These are phyloP conservation scores for Trimorus sp. DNA, from an alignment of 2,888 invertebrate genomes.

Conservation along the genomic window DNA sequence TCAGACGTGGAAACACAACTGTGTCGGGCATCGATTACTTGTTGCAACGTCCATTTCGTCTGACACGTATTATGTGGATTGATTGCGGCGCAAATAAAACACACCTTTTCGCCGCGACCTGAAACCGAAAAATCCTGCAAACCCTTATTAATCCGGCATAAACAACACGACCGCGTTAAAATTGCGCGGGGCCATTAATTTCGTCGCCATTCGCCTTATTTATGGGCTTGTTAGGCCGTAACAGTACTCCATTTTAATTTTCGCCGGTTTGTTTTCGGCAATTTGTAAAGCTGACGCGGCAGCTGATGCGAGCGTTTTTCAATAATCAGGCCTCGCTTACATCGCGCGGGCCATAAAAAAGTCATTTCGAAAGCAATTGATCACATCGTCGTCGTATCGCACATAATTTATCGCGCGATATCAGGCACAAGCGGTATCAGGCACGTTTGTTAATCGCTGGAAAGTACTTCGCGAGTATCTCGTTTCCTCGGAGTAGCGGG, in stretches of 20 bases:
- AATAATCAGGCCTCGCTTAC: conserved; percentile 42
- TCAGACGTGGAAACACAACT: no score
- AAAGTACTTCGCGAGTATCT: conserved; percentile 66
- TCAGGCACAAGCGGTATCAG: conserved; percentile 57
- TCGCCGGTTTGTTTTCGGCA: conserved; percentile 20
- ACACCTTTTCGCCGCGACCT: no score
- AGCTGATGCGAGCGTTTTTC: conserved; percentile 33
- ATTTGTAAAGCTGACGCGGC: conserved; percentile 18
- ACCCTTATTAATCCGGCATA: no score
- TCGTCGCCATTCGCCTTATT: background rate
- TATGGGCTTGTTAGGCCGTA: conserved; percentile 20
- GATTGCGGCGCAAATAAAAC: no score
- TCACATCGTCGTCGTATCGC: conserved; percentile 43
- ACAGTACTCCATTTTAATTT: conserved; percentile 16
- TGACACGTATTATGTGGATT: no score
- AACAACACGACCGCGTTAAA: no score
- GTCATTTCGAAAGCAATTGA: conserved; percentile 49
- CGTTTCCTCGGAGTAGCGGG: conserved; percentile 66
- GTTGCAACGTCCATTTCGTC: no score
- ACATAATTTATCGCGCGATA: conserved; percentile 56
- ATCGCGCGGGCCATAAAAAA: conserved; percentile 36
- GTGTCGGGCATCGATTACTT: no score
- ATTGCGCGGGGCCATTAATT: no score
- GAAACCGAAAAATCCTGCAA: no score
- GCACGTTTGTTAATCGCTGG: conserved; percentile 66